phyloP scores from a whole-genome alignment of 2,797 vertebrate species.

The Lacerta bilineata region DNA sequence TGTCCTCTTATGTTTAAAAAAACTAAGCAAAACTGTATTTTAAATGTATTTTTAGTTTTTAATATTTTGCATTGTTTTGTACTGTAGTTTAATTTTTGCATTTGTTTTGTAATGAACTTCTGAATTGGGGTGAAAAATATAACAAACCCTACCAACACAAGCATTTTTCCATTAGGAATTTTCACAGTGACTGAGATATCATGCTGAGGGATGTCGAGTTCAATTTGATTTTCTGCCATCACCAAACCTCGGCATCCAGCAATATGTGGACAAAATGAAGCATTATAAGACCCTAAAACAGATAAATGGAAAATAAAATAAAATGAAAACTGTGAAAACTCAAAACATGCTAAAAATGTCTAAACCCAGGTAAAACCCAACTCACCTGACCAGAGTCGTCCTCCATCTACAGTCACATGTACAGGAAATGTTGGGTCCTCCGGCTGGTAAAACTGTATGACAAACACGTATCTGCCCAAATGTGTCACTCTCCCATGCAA shows the following conservation, averaged over 20 bases:
- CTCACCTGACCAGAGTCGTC: conserved; percentile 85
- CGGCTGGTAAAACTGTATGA: conserved; percentile 89
- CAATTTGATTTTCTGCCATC: conserved; percentile 81
- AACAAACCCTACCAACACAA: conserved; percentile 85
- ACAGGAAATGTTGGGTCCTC: conserved; percentile 83
- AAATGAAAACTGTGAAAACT: background rate
- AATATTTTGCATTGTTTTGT: no score
- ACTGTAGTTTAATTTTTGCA: background rate
- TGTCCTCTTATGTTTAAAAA: background rate
- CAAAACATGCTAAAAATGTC: background rate
- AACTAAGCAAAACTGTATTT: no score
- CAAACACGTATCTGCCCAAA: conserved; percentile 83
- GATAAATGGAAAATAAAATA: conserved; percentile 8
- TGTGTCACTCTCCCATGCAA: conserved; percentile 82
- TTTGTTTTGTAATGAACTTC: background rate
- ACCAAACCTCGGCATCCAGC: conserved; percentile 90
- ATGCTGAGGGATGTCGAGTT: conserved; percentile 82
- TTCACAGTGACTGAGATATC: conserved; percentile 83
- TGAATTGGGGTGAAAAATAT: background rate
- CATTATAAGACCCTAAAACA: conserved; percentile 84
- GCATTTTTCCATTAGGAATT: conserved; percentile 84
- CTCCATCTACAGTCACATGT: conserved; percentile 82
- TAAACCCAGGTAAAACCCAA: conserved; percentile 15
- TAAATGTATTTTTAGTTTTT: no score
- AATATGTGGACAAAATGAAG: conserved; percentile 89